phyloP scores from a whole-genome alignment of 2,888 invertebrate species.

The Clanis bilineata region DNA sequence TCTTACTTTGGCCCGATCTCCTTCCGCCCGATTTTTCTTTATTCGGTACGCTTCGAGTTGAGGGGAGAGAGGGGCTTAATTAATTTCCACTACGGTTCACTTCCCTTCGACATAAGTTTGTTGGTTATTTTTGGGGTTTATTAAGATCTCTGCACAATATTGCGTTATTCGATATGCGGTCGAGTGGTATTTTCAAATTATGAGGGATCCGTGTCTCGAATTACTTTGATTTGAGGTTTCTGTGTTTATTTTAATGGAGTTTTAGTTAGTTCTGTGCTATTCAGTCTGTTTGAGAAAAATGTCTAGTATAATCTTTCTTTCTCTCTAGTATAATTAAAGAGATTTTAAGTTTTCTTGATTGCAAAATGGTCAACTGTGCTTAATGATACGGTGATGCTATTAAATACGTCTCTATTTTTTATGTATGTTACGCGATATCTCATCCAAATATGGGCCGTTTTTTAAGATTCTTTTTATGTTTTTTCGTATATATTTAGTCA shows the following conservation, averaged over 20 bases:
- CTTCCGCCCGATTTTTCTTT: constrained; percentile 50
- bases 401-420: too few relatives aligned
- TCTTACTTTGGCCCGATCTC: constrained; percentile 60
- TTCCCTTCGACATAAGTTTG: constrained; percentile 40
- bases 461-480: too few relatives aligned
- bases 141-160: constrained; percentile 15
- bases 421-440: too few relatives aligned
- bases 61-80: constrained; percentile 50
- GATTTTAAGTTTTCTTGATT: too few relatives aligned
- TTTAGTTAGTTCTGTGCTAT: too few relatives aligned
- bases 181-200: constrained; percentile 15
- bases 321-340: too few relatives aligned
- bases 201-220: not conserved
- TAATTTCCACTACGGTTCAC: constrained; percentile 59
- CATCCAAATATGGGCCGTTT: too few relatives aligned
- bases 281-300: too few relatives aligned
- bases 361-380: too few relatives aligned
- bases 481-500: too few relatives aligned
- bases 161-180: not conserved
- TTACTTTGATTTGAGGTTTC: not conserved
- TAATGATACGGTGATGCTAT: too few relatives aligned
- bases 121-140: constrained; percentile 33
- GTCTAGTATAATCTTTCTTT: too few relatives aligned
- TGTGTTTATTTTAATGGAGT: not conserved
- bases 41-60: constrained; percentile 41